Evolutionary conservation across 1,140 invertebrate genomes (phyloP), one percentile per base, ranked within the genome.

Genomic region (Apis cerana): DNA sequence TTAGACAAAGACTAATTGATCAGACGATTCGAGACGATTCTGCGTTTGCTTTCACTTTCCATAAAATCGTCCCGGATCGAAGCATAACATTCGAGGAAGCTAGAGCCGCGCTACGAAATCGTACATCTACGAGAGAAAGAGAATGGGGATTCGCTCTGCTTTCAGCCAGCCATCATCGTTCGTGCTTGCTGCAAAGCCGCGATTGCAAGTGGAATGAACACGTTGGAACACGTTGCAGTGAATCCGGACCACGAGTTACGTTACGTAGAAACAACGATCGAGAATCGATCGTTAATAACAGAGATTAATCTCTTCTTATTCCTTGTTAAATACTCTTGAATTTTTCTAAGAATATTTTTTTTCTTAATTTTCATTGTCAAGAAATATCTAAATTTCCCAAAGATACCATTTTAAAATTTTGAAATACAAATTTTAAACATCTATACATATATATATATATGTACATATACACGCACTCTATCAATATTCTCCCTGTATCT

Each of bases 1-100:
- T 80, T 62, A 64, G 50, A 80, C 78, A 80, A 80, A 80, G 78
- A 80, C 52, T 80, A 80, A 80, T 80, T 80, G 78, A 80, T 80
- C 78, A 64, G n/a, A 33, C 33, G 27, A 27, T 27, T 50, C 65
- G 54, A 19, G 43, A 48, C 68, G 56, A 65, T 75, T 50, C 33
- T 75, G 50, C 78, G 78, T 56, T 74, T 74, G 70, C 78, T 80
- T 80, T 80, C 78, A 80, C 78, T 80, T 80, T 80, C 70, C 78
- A 80, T 80, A 80, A 80, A 80, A 80, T 80, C 61, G 59, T 75
- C 27, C 50, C 48, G 77, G 72, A 80, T 80, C 52, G 27, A 64
- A 65, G 27, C 78, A 21, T 48, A 75, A 62, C 17, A 23, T 68
- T 7, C 50, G 68, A 50, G n/a, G 68, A 71, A 80, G 69, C 64